Conservation (phyloP, 2,888 invertebrate genomes). For the Nipponacmea schrenckii region DNA sequence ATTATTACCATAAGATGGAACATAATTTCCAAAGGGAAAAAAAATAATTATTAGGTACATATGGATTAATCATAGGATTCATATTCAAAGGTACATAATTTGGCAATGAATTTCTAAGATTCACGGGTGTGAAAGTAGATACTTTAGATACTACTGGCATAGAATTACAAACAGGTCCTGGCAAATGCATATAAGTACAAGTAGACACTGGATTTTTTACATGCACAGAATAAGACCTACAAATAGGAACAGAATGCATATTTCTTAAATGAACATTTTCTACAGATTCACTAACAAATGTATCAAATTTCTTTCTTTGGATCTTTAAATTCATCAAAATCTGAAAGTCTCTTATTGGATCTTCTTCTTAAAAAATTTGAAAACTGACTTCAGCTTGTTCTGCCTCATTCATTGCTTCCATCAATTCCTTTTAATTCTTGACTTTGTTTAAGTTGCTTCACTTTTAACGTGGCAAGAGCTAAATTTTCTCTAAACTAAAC, state of each 20-base stretch:
- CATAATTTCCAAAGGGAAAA: background rate
- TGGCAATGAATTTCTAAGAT: background rate
- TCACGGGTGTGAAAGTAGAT: background rate
- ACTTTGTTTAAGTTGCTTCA: background rate
- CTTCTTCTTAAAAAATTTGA: background rate
- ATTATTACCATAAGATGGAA: background rate
- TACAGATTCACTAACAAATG: too few species aligned
- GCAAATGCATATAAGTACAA: too few species aligned
- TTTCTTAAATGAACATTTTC: too few species aligned
- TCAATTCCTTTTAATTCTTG: background rate
- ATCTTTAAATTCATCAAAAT: background rate
- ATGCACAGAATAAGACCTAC: too few species aligned
- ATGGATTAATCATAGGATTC: too few species aligned
- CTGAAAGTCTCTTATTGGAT: background rate
- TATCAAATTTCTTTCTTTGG: too few species aligned
- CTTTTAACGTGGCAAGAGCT: background rate
- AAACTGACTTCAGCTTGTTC: background rate
- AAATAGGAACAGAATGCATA: too few species aligned
- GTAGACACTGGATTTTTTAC: too few species aligned
- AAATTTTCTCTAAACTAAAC: background rate
- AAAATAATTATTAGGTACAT: background rate
- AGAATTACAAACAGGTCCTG: background rate
- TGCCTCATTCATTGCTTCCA: background rate
- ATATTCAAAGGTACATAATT: background rate
- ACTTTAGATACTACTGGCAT: background rate